These are phyloP conservation scores for Cataglyphis albicans DNA, from an alignment of 2,888 invertebrate genomes.

Conservation along the genomic window DNA sequence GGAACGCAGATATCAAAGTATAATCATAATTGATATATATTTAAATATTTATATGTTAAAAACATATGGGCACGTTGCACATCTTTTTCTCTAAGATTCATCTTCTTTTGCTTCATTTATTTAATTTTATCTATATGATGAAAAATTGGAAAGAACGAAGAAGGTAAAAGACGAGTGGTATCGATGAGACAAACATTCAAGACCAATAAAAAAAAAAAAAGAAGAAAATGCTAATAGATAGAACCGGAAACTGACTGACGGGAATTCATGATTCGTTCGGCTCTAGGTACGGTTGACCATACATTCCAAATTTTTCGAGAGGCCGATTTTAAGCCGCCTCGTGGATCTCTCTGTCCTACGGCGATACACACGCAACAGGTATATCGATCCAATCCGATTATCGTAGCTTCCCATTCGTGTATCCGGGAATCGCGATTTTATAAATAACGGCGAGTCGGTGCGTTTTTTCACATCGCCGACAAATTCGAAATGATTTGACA, in stretches of 20 bases:
- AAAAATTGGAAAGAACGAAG: background rate
- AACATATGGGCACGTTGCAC: background rate
- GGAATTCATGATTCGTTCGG: slow-evolving; percentile 5
- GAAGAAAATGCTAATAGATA: background rate
- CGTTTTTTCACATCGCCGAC: background rate
- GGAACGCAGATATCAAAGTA: background rate
- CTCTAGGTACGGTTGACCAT: background rate
- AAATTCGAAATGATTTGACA: background rate
- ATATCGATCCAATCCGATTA: background rate
- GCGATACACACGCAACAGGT: background rate
- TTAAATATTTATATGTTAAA: background rate
- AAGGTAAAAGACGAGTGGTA: background rate
- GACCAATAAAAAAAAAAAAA: background rate
- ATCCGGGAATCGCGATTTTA: background rate
- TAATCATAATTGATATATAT: background rate
- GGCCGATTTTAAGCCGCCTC: background rate
- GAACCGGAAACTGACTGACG: slow-evolving; percentile 14
- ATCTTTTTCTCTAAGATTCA: background rate
- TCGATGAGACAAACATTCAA: background rate
- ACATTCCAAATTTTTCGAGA: background rate
- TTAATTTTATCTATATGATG: background rate
- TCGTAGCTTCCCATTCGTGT: background rate
- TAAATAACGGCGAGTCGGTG: background rate
- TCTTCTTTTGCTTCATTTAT: background rate
- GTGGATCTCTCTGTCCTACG: background rate